Percentiles rank a stretch among this genome's conserved stretches.
Evolutionary conservation across 2,888 invertebrate genomes (phyloP).

Genomic region (Aleiodes testaceus): DNA sequence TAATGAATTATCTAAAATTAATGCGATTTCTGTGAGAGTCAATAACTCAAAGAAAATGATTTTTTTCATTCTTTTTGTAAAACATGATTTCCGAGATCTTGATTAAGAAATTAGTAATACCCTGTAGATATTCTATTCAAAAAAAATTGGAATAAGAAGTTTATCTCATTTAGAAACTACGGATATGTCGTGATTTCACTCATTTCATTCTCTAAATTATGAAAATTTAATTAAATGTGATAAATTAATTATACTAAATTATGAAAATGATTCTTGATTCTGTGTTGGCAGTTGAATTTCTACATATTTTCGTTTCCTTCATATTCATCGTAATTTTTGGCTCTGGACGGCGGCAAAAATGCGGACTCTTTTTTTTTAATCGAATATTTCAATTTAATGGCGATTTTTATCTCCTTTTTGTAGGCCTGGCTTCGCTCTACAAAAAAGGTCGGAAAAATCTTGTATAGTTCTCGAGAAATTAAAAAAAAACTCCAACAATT

Average conservation of each 20-base stretch:
- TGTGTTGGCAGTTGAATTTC: slow-evolving; percentile 34
- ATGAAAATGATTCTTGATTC: slow-evolving; percentile 32
- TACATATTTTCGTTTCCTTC: slow-evolving; percentile 20
- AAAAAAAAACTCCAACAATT: slow-evolving; percentile 39
- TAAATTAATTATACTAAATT: slow-evolving; percentile 24
- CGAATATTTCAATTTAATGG: too few species aligned
- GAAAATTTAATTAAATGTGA: neutral
- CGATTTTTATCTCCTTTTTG: too few species aligned
- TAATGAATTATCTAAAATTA: slow-evolving; percentile 22
- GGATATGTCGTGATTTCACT: slow-evolving; percentile 55
- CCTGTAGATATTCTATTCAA: slow-evolving; percentile 50
- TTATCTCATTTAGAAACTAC: slow-evolving; percentile 45
- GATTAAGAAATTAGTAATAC: slow-evolving; percentile 44
- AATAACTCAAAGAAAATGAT: slow-evolving; percentile 43
- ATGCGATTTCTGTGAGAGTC: slow-evolving; percentile 36
- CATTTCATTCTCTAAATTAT: slow-evolving; percentile 7
- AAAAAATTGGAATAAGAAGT: slow-evolving; percentile 48
- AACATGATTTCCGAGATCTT: slow-evolving; percentile 38
- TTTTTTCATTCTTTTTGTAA: slow-evolving; percentile 12
- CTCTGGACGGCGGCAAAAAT: slow-evolving; percentile 21
- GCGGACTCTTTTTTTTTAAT: neutral
- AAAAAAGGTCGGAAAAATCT: too few species aligned
- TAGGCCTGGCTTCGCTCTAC: too few species aligned
- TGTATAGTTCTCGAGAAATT: neutral
- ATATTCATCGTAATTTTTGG: neutral